phyloP scores from a whole-genome alignment of 2,797 vertebrate species.

The Gymnopithys bicolor region DNA sequence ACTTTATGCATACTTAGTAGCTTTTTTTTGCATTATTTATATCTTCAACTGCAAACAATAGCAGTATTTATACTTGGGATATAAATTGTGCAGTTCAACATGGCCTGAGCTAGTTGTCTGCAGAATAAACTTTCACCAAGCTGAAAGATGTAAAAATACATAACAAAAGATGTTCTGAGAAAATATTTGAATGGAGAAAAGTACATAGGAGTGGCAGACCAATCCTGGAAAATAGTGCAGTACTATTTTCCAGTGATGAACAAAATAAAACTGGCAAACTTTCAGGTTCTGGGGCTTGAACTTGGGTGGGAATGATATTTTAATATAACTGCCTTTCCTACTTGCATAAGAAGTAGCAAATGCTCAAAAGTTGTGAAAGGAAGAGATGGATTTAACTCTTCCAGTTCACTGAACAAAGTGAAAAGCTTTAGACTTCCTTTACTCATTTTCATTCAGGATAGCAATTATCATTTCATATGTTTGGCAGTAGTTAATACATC shows the following conservation, averaged over 20 bases:
- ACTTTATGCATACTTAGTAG: slow-evolving; percentile 46
- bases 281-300: slow-evolving; percentile 48
- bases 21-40: slow-evolving; percentile 56
- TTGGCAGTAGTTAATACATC: slow-evolving; percentile 3
- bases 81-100: background rate
- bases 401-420: background rate
- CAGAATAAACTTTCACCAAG: background rate
- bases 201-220: slow-evolving; percentile 72
- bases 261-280: slow-evolving; percentile 50
- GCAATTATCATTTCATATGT: slow-evolving; percentile 1
- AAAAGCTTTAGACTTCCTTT: background rate
- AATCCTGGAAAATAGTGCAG: slow-evolving; percentile 47
- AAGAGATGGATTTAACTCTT: background rate
- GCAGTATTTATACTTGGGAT: background rate
- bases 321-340: slow-evolving; percentile 38
- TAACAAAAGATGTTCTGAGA: slow-evolving; percentile 39
- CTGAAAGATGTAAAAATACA: slow-evolving; percentile 2
- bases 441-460: background rate
- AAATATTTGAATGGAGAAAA: slow-evolving; percentile 71
- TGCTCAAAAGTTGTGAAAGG: background rate
- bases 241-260: slow-evolving; percentile 20
- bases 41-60: slow-evolving; percentile 41
- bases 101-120: background rate
- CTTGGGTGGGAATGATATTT: slow-evolving; percentile 55
- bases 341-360: background rate